Base-by-base conservation (phyloP, 2,888 invertebrate species). In the Drosophila infuscata region DNA sequence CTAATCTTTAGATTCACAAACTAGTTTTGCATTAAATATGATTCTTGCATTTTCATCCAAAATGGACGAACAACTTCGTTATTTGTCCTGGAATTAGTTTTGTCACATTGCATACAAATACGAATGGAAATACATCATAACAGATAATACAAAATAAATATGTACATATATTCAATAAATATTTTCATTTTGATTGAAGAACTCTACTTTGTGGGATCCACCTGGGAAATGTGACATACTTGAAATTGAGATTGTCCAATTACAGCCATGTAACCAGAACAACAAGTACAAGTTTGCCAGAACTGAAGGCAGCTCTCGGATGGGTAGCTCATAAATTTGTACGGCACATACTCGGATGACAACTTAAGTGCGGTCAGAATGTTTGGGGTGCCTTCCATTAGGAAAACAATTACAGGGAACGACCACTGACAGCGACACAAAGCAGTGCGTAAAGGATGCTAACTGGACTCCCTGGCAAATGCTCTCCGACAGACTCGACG, bases 361-460 rank as follows among this genome's bases (percentile, higher is more conserved):
- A 86, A 88, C 82, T 88, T 86, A 88, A 86, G 85, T 88, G 89
- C 88, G 85, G 86, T 85, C 81, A 77, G 74, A 77, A 75, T 86
- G 85, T 88, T 85, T 88, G 68, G 69, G 70, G 69, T 79, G 81
- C 61, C 64, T 73, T 83, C 86, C 88, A 85, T 88, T 88, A 85
- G 88, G 88, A 86, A 86, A 86, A 86, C 88, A 86, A 86, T 88
- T 88, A 86, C 86, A 78, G 83, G 74, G 83, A 72, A 66, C 69
- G 62, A 59, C 72, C 88, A 81, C 75, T 83, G 86, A 81, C 85
- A 78, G 83, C 61, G 66, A 56, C 84, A 82, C 46, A 72, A 64
- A 38, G 67, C 76, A 76, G 65, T 78, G 67, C 74, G 78, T 76
- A 63, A 35, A 62, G 58, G 59, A 48, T 58, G 57, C 43, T 51